These are phyloP conservation scores for Leptinotarsa rubiginosa DNA, from an alignment of 2,888 invertebrate genomes.

Conservation along the genomic window DNA sequence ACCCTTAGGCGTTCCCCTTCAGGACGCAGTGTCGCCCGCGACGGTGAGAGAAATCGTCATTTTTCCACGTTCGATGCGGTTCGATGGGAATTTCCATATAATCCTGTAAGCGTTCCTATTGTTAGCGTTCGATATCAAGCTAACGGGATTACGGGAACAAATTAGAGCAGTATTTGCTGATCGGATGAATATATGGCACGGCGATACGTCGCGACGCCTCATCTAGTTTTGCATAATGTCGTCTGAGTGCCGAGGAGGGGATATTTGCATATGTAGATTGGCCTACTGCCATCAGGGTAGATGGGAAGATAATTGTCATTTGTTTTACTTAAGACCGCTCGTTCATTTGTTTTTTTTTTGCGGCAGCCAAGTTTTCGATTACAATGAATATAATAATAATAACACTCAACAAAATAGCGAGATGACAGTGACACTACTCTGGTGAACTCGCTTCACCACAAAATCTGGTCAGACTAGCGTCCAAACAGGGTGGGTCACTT, in stretches of 20 bases:
- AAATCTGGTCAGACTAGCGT: too few species aligned
- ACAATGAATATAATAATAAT: too few species aligned
- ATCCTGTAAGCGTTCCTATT: slow-evolving; percentile 52
- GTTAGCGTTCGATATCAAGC: slow-evolving; percentile 46
- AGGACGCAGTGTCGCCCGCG: background rate
- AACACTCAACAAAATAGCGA: too few species aligned
- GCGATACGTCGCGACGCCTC: slow-evolving; percentile 31
- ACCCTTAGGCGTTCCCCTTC: slow-evolving; percentile 4
- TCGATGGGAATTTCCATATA: slow-evolving; percentile 56
- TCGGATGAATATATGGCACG: slow-evolving; percentile 51
- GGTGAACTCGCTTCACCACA: too few species aligned
- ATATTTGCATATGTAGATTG: slow-evolving; percentile 27
- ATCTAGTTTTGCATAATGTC: slow-evolving; percentile 22
- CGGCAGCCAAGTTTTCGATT: too few species aligned
- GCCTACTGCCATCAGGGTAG: background rate
- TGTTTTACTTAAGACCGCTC: background rate
- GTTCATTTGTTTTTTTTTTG: background rate
- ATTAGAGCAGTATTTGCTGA: slow-evolving; percentile 59
- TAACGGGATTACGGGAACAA: slow-evolving; percentile 57
- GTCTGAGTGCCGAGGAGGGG: background rate
- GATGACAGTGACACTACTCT: too few species aligned
- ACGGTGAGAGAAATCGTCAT: background rate
- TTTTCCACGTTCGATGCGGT: slow-evolving; percentile 5
- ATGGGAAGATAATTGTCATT: slow-evolving; percentile 19
- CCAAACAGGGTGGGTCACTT: too few species aligned